Conservation (phyloP, 2,113 vertebrate genomes). For the Saccopteryx leptura region DNA sequence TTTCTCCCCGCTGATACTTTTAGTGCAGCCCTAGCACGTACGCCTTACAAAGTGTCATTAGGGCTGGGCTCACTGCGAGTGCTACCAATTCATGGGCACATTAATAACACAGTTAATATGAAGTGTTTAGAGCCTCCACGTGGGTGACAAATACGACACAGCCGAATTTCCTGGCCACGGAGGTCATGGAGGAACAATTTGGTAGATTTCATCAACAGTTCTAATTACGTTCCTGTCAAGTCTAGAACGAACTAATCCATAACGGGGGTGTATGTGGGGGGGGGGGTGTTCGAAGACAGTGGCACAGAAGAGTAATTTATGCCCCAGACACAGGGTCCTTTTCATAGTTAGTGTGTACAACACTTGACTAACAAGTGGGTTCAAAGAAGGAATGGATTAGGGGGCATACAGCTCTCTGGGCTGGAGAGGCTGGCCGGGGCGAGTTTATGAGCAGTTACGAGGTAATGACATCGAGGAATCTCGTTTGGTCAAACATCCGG, state of each 20-base stretch:
- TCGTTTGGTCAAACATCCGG: conserved; percentile 33
- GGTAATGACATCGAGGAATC: conserved; percentile 67
- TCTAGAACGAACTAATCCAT: conserved; percentile 95
- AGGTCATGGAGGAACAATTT: conserved; percentile 95
- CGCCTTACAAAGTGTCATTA: conserved; percentile 86
- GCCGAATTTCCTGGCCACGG: conserved; percentile 94
- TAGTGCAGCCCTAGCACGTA: conserved; percentile 72
- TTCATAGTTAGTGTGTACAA: conserved; percentile 91
- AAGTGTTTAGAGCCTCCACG: conserved; percentile 90
- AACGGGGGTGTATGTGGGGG: conserved; percentile 80
- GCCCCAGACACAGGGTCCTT: conserved; percentile 88
- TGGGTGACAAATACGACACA: conserved; percentile 93
- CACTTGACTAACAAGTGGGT: conserved; percentile 92
- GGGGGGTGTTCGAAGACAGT: conserved; percentile 88
- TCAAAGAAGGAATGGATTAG: conserved; percentile 88
- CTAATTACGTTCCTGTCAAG: conserved; percentile 98
- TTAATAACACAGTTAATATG: conserved; percentile 94
- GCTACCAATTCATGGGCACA: conserved; percentile 89
- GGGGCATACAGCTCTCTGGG: conserved; percentile 79
- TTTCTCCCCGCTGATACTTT: conserved; percentile 80
- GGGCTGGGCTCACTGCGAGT: conserved; percentile 84
- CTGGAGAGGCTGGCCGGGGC: conserved; percentile 67
- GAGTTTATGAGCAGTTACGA: conserved; percentile 75
- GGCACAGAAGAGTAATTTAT: conserved; percentile 92
- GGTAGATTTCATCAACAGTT: conserved; percentile 97